Base-by-base conservation (phyloP, 2,797 vertebrate species). In the Epinephelus awoara region DNA sequence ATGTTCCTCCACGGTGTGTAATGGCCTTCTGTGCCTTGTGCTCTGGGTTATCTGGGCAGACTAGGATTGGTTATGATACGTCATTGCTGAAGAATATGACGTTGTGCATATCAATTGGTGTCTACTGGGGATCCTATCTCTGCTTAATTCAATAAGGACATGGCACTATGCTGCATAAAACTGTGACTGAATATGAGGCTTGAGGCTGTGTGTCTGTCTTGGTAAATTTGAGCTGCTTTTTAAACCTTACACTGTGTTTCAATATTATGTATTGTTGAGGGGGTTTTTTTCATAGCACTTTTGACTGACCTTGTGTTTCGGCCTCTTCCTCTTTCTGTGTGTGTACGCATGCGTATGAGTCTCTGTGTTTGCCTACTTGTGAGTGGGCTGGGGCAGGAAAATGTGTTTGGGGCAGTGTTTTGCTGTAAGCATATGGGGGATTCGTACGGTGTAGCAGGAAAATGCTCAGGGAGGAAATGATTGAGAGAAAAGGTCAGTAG, bases 401-500 rank as follows among this genome's bases (percentile, higher is more conserved):
- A 52, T 55, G 69, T 29, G 63, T 80, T 50, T n/a, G 29, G 42
- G 47, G 69, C 44, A 57, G 23, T n/a, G 65, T 80, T 84, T 82
- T 68, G 66, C 72, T 25, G 4, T 64, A 55, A 78, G 74, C 65
- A 50, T 86, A 42, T 54, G 69, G 51, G 59, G 21, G 56, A 63
- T 84, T 87, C 46, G 44, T 79, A 54, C 55, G 64, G 63, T 72
- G 85, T 58, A 61, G 82, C 81, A 78, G 80, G 78, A 86, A 91
- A 83, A 87, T 68, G 87, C 83, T 81, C 1, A 11, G 70, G 66
- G 83, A 90, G 85, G 87, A 90, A 91, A 91, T 91, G 88, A 91
- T 91, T 91, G 86, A 90, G 81, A 83, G 88, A 89, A 91, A 94
- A 94, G 92, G 93, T 92, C 93, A 94, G 76, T 27, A 86, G 82